These are phyloP conservation scores for Choristoneura rosaceana DNA, from an alignment of 2,888 invertebrate species.

Conservation along the genomic window DNA sequence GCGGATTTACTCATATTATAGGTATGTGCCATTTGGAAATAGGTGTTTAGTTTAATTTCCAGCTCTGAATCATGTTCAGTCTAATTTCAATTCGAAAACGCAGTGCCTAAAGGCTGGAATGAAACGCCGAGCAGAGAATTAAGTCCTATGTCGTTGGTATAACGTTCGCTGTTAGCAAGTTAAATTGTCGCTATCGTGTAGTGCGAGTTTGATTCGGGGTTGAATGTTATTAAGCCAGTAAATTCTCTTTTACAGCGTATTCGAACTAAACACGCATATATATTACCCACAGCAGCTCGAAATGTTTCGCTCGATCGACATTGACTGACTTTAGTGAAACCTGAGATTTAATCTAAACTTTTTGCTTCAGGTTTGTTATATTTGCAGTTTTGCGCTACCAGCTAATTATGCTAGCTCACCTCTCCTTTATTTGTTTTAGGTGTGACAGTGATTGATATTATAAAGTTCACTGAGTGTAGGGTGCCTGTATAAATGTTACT, in stretches of 20 bases:
- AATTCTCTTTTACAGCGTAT: constrained; percentile 36
- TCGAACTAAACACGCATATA: constrained; percentile 32
- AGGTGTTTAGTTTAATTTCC: constrained; percentile 40
- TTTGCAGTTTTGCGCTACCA: constrained; percentile 1
- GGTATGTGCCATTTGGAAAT: constrained; percentile 29
- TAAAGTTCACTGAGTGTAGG: background rate
- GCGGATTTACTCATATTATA: constrained; percentile 22
- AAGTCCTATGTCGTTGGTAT: constrained; percentile 4
- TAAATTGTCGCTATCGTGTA: constrained; percentile 27
- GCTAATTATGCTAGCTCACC: constrained; percentile 3
- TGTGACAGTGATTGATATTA: constrained; percentile 24
- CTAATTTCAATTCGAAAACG: constrained; percentile 34
- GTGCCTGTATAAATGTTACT: background rate
- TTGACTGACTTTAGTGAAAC: constrained; percentile 11
- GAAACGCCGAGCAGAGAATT: background rate
- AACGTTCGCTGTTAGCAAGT: constrained; percentile 22
- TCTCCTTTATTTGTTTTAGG: background rate
- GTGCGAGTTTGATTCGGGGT: constrained; percentile 37
- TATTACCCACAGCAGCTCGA: constrained; percentile 7
- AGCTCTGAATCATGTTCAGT: constrained; percentile 42
- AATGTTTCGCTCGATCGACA: constrained; percentile 18
- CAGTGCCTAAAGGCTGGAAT: constrained; percentile 25
- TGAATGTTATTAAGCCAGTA: constrained; percentile 39
- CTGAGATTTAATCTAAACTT: constrained; percentile 8
- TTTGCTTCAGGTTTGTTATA: background rate